A percentile compares a stretch with the other conserved stretches of the same genome.
Conservation (phyloP, 2,797 vertebrate genomes). For the Tragopan temminckii region DNA sequence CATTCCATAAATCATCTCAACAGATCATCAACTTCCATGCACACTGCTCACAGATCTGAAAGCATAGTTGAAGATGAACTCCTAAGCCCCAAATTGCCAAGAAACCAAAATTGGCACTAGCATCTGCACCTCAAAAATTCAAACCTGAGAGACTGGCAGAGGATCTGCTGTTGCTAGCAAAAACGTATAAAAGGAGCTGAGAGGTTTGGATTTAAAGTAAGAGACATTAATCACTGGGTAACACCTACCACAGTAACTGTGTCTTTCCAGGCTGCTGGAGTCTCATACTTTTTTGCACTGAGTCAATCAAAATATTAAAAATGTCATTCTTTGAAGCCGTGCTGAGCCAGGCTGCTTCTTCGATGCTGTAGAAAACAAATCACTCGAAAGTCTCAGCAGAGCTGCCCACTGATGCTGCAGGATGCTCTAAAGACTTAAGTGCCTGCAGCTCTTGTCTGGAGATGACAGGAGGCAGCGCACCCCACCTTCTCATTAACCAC, state of each 20-base stretch:
- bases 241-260: slow-evolving; percentile 60
- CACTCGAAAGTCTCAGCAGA: slow-evolving; percentile 46
- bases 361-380: slow-evolving; percentile 39
- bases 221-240: slow-evolving; percentile 71
- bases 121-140: slow-evolving; percentile 57
- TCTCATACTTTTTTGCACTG: slow-evolving; percentile 48
- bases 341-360: slow-evolving; percentile 58
- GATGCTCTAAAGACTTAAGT: slow-evolving; percentile 4
- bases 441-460: background rate
- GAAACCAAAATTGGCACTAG: slow-evolving; percentile 48
- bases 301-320: slow-evolving; percentile 74
- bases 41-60: slow-evolving; percentile 4
- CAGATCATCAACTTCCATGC: slow-evolving; percentile 45
- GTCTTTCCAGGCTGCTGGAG: slow-evolving; percentile 45
- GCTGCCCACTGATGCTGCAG: slow-evolving; percentile 67
- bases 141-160: slow-evolving; percentile 35
- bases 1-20: slow-evolving; percentile 39
- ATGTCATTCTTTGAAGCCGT: slow-evolving; percentile 59
- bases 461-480: background rate
- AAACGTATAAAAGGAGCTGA: slow-evolving; percentile 49
- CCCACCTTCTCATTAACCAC: background rate
- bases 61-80: background rate
- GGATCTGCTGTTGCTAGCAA: slow-evolving; percentile 67
- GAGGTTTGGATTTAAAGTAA: slow-evolving; percentile 61
- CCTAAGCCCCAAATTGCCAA: slow-evolving; percentile 47